These are phyloP conservation scores for Crax fasciolata DNA, from an alignment of 2,797 vertebrate species.

Conservation along the genomic window DNA sequence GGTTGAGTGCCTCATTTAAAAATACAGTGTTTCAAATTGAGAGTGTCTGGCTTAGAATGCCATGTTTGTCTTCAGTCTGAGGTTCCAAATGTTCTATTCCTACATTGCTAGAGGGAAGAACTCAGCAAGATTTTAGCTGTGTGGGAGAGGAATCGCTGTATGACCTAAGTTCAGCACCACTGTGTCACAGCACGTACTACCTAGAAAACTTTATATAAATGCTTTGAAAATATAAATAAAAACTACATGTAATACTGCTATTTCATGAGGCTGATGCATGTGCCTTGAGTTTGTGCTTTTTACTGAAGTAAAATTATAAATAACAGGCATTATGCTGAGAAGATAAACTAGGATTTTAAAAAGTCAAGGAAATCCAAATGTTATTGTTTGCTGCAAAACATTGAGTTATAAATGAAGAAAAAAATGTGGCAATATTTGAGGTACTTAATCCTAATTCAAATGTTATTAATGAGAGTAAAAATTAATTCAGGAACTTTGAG, in stretches of 20 bases:
- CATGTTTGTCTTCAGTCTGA: not conserved
- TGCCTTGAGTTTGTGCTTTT: not conserved
- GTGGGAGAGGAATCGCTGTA: not conserved
- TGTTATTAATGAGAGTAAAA: not conserved
- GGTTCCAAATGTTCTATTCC: not conserved
- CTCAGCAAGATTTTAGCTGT: not conserved
- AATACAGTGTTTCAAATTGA: not conserved
- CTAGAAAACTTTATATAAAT: not conserved
- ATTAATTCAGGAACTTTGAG: not conserved
- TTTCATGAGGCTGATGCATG: not conserved
- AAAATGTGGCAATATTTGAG: not conserved
- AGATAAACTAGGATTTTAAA: not conserved
- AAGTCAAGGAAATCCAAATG: not conserved
- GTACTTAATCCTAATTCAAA: not conserved
- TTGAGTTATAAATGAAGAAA: not conserved
- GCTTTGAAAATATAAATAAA: not conserved
- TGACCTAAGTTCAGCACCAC: not conserved
- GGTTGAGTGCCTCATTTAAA: not conserved
- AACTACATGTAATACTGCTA: not conserved
- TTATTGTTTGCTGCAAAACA: not conserved
- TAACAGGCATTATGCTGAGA: not conserved
- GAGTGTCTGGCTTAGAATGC: not conserved
- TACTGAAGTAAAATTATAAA: not conserved
- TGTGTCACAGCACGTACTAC: not conserved
- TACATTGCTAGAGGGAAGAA: not conserved